Evolutionary conservation across 2,797 vertebrate species (phyloP).

Genomic region (Chanos chanos): DNA sequence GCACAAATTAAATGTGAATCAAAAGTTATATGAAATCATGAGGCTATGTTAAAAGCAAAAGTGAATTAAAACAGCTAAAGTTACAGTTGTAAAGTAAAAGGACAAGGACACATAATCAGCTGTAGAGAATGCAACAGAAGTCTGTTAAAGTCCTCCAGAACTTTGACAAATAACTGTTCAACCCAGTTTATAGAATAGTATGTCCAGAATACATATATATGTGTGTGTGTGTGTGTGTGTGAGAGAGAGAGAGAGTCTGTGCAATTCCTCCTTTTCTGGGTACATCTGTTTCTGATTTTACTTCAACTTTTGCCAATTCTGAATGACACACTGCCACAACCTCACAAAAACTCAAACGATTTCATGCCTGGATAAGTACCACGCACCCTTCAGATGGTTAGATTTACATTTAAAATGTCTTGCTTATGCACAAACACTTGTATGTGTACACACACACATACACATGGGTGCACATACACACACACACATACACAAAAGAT

Average conservation of each 20-base stretch:
- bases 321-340: conserved; percentile 15
- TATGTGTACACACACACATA: too few species aligned
- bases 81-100: too few species aligned
- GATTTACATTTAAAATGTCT: neutral
- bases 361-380: neutral
- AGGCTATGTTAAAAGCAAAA: too few species aligned
- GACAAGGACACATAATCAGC: too few species aligned
- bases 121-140: too few species aligned
- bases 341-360: neutral
- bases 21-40: too few species aligned
- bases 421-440: neutral
- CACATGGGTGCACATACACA: too few species aligned
- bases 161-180: too few species aligned
- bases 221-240: neutral
- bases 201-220: neutral
- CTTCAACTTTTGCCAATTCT: conserved; percentile 38
- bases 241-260: conserved; percentile 2
- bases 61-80: conserved; percentile 32
- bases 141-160: too few species aligned
- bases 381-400: neutral
- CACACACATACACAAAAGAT: too few species aligned
- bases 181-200: too few species aligned
- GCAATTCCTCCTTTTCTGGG: conserved; percentile 2
- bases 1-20: too few species aligned
- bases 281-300: conserved; percentile 68